Base-by-base conservation (phyloP, 1,140 invertebrate genomes). In the Camponotus vicinus region DNA sequence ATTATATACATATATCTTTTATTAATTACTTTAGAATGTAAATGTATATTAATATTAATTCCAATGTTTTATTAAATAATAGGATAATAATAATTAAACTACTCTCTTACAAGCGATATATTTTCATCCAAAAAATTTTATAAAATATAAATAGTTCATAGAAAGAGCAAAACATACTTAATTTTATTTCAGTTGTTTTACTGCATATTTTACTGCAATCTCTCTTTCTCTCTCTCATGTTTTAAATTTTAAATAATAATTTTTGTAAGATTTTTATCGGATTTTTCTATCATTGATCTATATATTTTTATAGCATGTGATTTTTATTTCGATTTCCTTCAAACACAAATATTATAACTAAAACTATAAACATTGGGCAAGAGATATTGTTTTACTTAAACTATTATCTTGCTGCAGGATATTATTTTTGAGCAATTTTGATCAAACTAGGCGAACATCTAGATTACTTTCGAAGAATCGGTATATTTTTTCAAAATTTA, bases 371-470 rank as follows among this genome's bases (percentile, higher is more conserved):
- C 6, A 83, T 37, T 63, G 27, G 27, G 15, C 61, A 7, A n/a
- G 8, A 34, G 2, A 21, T 73, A 75, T 83, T 83, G 18, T 83
- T 83, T 83, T 49, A 45, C 69, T 83, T 83, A 83, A 83, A 83
- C 55, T 45, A 61, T 4, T 61, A 6, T 73, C 32, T 63, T 73
- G 40, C 79, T 42, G 40, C 27, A 32, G 55, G 69, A 18, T 83
- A 49, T 73, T 45, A 83, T 49, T 73, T 83, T 83, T 75, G 2
- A 49, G 15, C 32, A 13, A 49, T 63, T 61, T 83, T 70, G 63
- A 75, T 83, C 69, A 75, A 73, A 37, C 40, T 37, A 15, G 21
- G 27, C 18, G 7, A 61, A 82, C 34, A 32, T 82, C 18, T 45
- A 6, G 37, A 82, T 73, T 82, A 42, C 73, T 82, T 61, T 73